phyloP scores from a whole-genome alignment of 1,140 invertebrate genomes.

The Drosophila bipectinata region DNA sequence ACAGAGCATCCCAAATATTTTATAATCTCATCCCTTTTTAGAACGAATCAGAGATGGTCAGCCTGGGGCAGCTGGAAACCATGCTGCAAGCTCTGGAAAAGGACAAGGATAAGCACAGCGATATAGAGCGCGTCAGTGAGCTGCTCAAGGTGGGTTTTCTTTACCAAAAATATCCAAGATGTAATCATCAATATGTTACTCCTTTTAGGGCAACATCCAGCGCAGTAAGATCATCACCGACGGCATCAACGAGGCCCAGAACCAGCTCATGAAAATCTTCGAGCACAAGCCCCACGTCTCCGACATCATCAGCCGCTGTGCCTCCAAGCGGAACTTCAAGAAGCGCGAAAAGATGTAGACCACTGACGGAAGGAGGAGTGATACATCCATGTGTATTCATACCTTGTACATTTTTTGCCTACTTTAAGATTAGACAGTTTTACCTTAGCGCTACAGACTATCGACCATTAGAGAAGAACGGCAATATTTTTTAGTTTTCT shows the following conservation, averaged over 20 bases:
- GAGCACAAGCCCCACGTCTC: slow-evolving; percentile 94
- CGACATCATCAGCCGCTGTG: slow-evolving; percentile 94
- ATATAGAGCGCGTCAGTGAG: slow-evolving; percentile 90
- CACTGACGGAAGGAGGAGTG: background rate
- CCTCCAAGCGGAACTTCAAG: slow-evolving; percentile 95
- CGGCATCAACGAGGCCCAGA: slow-evolving; percentile 94
- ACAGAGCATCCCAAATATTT: background rate
- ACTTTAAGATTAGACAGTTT: slow-evolving; percentile 17
- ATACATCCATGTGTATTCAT: slow-evolving; percentile 1
- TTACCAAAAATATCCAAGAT: too few relatives aligned
- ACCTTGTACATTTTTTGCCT: slow-evolving; percentile 35
- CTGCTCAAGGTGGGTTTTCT: slow-evolving; percentile 88
- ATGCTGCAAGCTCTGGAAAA: slow-evolving; percentile 88
- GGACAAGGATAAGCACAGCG: slow-evolving; percentile 86
- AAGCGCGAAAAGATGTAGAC: slow-evolving; percentile 88
- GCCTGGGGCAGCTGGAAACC: slow-evolving; percentile 87
- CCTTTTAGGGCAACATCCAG: slow-evolving; percentile 94
- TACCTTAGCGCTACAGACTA: slow-evolving; percentile 7
- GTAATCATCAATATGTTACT: background rate
- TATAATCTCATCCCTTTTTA: slow-evolving; percentile 16
- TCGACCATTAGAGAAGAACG: slow-evolving; percentile 52
- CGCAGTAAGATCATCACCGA: slow-evolving; percentile 96
- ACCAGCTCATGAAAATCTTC: slow-evolving; percentile 94
- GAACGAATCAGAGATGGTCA: slow-evolving; percentile 78
- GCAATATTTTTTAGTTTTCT: slow-evolving; percentile 75